Conservation (phyloP, 1,140 invertebrate genomes). For the Polypedilum pembai region DNA sequence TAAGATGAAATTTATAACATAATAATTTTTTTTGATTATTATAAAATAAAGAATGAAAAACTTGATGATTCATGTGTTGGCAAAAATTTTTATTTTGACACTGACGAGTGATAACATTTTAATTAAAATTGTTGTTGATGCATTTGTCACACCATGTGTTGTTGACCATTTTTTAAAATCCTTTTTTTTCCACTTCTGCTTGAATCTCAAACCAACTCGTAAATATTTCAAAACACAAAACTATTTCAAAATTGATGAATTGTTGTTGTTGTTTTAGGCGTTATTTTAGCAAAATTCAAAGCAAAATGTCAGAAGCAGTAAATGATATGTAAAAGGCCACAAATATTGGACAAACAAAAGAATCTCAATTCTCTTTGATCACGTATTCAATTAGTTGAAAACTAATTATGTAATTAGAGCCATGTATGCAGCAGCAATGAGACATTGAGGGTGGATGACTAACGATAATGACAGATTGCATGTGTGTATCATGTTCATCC, state of each 20-base stretch:
- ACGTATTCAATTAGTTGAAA: conserved; percentile 14
- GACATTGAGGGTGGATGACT: not conserved
- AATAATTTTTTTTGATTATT: not conserved
- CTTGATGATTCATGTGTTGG: not conserved
- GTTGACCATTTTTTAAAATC: not conserved
- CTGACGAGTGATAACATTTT: conserved; percentile 12
- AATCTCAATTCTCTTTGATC: not conserved
- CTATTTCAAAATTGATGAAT: not conserved
- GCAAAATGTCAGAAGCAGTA: not conserved
- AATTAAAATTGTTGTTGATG: not conserved
- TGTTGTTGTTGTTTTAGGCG: not conserved
- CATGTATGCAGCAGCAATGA: not conserved
- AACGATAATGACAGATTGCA: conserved; percentile 17
- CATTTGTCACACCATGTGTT: conserved; percentile 10
- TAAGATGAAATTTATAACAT: not conserved
- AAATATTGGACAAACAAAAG: not conserved
- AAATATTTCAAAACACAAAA: too few species aligned
- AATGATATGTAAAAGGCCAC: not conserved
- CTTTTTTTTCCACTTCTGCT: too few species aligned
- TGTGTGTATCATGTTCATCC: not conserved
- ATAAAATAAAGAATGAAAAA: not conserved
- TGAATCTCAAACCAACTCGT: too few species aligned
- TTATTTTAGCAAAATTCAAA: not conserved
- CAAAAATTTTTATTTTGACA: not conserved
- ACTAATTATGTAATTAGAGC: conserved; percentile 8